Evolutionary conservation across 2,888 invertebrate species (phyloP), one percentile per base, ranked within the genome.

Genomic region (Xanthia togata): DNA sequence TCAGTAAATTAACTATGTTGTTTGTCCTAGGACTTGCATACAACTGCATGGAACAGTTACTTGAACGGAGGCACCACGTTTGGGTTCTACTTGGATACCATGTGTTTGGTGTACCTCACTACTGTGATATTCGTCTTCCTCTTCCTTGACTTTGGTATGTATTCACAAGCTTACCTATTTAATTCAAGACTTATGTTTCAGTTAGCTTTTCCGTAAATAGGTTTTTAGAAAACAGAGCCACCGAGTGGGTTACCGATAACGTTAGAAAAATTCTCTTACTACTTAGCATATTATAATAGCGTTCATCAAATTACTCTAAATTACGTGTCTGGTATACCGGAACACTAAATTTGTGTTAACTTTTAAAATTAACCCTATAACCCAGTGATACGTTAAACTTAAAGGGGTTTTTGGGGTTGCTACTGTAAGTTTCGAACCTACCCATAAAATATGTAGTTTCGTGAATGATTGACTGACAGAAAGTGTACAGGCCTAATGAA

Each of bases 111-210:
- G 0, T 98, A 98, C 87, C 97, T 97, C n/a, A 96, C 97, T 0
- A 91, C 97, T 31, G 97, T 98, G 50, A 98, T 97, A 26, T 97
- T 97, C 83, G 97, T 97, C 86, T 98, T 98, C 89, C 88, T 98
- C 0, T 95, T 97, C 69, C 78, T 96, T 11, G 96, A 96, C 81
- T 94, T 96, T 68, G 94, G 96, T 96, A 91, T 89, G 93, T 90
- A 65, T 59, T 55, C 1, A 53, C 1, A 50, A 53, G 1, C 12
- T 17, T 23, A 44, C 0, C 6, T 69, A 41, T 59, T 38, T 60
- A 6, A n/a, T n/a, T 74, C 41, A 57, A 44, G 0, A 35, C 17
- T 50, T 47, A 26, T 9, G 14, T 70, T 53, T 72, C 23, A 26
- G 70, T 35, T 8, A 70, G 20, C 4, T 70, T 47, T 3, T 38